Evolutionary conservation across 2,113 vertebrate genomes (phyloP), one percentile per base, ranked within the genome.

Genomic region (Dicaeum eximium): DNA sequence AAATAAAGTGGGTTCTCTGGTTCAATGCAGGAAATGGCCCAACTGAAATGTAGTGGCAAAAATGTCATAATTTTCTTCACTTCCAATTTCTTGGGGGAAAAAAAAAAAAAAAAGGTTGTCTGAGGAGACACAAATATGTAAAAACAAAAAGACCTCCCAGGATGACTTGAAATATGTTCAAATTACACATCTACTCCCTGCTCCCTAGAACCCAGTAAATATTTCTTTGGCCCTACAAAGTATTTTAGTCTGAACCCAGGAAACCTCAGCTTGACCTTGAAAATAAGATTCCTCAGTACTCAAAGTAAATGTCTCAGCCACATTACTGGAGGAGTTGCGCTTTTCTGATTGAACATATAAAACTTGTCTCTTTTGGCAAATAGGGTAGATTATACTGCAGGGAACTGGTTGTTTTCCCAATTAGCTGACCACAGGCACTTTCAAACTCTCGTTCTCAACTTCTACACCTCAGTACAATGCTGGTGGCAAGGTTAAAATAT

Each of bases 61-160:
- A 79, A 70, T 6, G 21, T 60, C 38, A 77, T 74, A 0, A 48
- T 93, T 95, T 94, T 83, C 56, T 58, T 94, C 18, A 27, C 28
- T 95, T 90, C 8, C 11, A 86, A 3, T 90, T 88, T 92, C 35
- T 92, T 4, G 8, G 19, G 8, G 8, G 2, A 4, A 22, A 47
- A 30, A 47, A 30, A n/a, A 44, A 57, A 45, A 23, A 13, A 50
- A 77, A 66, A 83, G 6, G 19, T 90, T 94, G 25, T 92, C 73
- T 94, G 69, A 90, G 90, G 93, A 94, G 80, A 86, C 51, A 80
- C 58, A 93, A 91, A 95, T 86, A 86, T 53, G 79, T 88, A 92
- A 96, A 95, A 95, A 10, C 54, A 80, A 80, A 90, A 83, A 94
- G 94, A 96, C 96, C 94, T 96, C 95, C 94, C 93, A 96, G 82